Evolutionary conservation across 2,888 invertebrate species (phyloP).

Genomic region (Pimpla rufipes): DNA sequence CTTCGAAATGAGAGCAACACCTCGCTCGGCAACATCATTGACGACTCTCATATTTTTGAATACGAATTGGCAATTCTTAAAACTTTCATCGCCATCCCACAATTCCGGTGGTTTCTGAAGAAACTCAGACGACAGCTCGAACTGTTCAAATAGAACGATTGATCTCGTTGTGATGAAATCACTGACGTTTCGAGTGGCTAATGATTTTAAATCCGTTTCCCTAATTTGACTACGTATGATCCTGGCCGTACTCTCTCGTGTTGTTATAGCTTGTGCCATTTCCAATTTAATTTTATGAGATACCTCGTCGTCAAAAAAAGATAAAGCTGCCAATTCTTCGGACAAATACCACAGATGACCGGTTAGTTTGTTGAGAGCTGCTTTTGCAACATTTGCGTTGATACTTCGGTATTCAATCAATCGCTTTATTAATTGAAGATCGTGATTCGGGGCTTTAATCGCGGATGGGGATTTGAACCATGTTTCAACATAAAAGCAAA

Average conservation of each 20-base stretch:
- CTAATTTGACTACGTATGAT: neutral
- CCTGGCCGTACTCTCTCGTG: neutral
- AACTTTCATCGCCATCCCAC: conserved; percentile 35
- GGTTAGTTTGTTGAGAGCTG: conserved; percentile 28
- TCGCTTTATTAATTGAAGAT: neutral
- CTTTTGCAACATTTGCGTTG: conserved; percentile 24
- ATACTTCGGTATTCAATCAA: neutral
- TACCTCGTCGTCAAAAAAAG: conserved; percentile 30
- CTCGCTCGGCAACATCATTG: conserved; percentile 45
- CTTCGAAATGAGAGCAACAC: conserved; percentile 33
- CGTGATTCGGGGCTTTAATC: neutral
- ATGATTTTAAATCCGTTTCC: neutral
- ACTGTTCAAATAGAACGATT: conserved; percentile 34
- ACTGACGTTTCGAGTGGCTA: conserved; percentile 29
- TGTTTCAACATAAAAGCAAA: conserved; percentile 68
- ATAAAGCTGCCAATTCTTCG: conserved; percentile 22
- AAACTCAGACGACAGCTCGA: conserved; percentile 46
- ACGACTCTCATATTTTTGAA: conserved; percentile 29
- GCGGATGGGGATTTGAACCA: conserved; percentile 56
- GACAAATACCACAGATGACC: conserved; percentile 45
- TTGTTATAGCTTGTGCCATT: conserved; percentile 17
- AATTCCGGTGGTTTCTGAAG: conserved; percentile 26
- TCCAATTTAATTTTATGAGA: conserved; percentile 6
- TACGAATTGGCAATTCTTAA: conserved; percentile 7
- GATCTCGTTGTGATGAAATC: conserved; percentile 48